A percentile compares a stretch with the other conserved stretches of the same genome.
Conservation (phyloP, 2,113 vertebrate genomes). For the Chloropsis cyanopogon region DNA sequence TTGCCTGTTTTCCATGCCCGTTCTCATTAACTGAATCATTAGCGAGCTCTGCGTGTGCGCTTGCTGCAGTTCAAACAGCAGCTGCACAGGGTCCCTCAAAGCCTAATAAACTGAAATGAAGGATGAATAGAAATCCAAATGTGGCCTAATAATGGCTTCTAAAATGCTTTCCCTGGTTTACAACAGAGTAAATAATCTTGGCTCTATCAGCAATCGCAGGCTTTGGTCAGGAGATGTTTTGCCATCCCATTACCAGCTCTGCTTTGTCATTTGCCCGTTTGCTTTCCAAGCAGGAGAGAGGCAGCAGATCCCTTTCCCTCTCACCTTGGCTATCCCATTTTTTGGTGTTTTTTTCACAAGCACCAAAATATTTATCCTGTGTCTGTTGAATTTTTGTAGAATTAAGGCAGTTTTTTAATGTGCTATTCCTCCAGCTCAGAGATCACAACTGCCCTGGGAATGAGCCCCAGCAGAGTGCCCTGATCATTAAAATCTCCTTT, state of each 20-base stretch:
- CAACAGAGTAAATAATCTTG: background rate
- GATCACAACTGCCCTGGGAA: background rate
- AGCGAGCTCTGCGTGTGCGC: background rate
- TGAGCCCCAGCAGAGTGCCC: background rate
- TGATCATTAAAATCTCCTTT: slow-evolving; percentile 26
- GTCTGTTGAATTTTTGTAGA: background rate
- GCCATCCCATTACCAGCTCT: background rate
- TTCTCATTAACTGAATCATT: slow-evolving; percentile 23
- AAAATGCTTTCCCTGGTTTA: background rate
- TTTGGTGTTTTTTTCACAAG: background rate
- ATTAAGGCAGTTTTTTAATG: background rate
- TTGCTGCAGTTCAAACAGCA: slow-evolving; percentile 18
- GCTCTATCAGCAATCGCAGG: background rate
- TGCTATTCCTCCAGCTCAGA: background rate
- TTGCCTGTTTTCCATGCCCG: background rate
- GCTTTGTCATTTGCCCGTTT: background rate
- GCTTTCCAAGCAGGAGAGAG: background rate
- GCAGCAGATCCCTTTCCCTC: background rate
- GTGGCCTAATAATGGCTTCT: background rate
- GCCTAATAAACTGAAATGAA: slow-evolving; percentile 49
- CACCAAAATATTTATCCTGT: background rate
- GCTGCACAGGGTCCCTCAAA: slow-evolving; percentile 38
- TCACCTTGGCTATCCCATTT: background rate
- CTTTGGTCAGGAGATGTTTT: background rate
- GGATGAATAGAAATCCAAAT: slow-evolving; percentile 36